phyloP scores from a whole-genome alignment of 2,888 invertebrate genomes.

The Rhamphomyia laevipes region DNA sequence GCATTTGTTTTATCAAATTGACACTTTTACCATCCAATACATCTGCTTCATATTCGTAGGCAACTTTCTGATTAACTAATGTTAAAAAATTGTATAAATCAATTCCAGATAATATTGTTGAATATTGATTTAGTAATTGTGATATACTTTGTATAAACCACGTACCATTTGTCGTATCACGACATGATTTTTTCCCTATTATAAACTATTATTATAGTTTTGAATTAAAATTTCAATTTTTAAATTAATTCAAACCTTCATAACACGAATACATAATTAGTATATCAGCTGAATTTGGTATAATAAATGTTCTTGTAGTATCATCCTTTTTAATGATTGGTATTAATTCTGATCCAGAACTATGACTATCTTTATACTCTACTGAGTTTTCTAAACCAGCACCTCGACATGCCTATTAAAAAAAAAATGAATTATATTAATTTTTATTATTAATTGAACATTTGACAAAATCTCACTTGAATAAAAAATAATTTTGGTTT shows the following conservation, averaged over 20 bases:
- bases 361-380: constrained; percentile 15
- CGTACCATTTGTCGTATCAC: constrained; percentile 52
- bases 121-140: constrained; percentile 38
- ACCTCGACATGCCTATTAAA: constrained; percentile 48
- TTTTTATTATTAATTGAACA: too few species aligned
- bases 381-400: constrained; percentile 45
- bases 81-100: constrained; percentile 56
- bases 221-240: too few species aligned
- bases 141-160: constrained; percentile 63
- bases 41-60: constrained; percentile 50
- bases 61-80: constrained; percentile 47
- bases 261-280: constrained; percentile 56
- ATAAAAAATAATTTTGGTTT: constrained; percentile 64
- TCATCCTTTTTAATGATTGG: constrained; percentile 20
- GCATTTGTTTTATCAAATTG: constrained; percentile 54
- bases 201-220: too few species aligned
- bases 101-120: constrained; percentile 31
- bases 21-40: constrained; percentile 33
- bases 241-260: constrained; percentile 41
- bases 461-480: constrained; percentile 39
- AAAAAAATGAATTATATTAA: constrained; percentile 6
- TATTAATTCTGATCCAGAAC: constrained; percentile 19
- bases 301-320: constrained; percentile 39
- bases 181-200: constrained; percentile 38
- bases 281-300: constrained; percentile 60